Percentiles rank a stretch among this genome's conserved stretches.
phyloP scores from a whole-genome alignment of 1,140 invertebrate genomes.

The Neuroterus valhalla region DNA sequence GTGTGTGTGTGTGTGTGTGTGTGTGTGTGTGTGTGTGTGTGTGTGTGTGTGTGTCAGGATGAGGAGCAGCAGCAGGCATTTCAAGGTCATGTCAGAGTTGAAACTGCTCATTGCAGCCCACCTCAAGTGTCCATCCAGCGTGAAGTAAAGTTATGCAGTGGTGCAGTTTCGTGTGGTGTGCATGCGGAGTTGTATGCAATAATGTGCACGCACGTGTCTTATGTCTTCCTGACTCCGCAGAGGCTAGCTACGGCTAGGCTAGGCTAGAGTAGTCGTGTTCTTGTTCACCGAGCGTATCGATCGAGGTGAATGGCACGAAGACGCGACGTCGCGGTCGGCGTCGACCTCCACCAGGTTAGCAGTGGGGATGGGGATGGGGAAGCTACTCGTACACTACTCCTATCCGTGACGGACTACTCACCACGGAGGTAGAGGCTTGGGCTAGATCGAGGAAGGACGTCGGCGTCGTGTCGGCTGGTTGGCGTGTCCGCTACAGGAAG shows the following conservation, averaged over 20 bases:
- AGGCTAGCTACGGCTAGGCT: background rate
- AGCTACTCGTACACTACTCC: too few species aligned
- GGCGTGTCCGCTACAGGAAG: conserved; percentile 8
- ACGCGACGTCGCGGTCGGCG: conserved; percentile 52
- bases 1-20: too few species aligned
- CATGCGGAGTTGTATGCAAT: too few species aligned
- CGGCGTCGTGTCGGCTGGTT: background rate
- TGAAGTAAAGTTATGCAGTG: too few species aligned
- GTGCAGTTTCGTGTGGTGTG: too few species aligned
- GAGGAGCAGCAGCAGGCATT: too few species aligned
- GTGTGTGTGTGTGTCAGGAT: too few species aligned
- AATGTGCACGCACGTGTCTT: background rate
- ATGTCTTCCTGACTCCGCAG: conserved; percentile 43
- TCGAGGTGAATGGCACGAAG: conserved; percentile 72
- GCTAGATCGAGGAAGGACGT: conserved; percentile 24
- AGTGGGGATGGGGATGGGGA: background rate
- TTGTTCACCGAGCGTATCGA: conserved; percentile 63
- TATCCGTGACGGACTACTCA: background rate
- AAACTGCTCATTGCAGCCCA: too few species aligned
- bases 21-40: too few species aligned
- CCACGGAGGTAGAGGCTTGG: conserved; percentile 32
- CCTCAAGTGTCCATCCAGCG: too few species aligned
- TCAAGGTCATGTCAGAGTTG: too few species aligned
- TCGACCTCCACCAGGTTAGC: conserved; percentile 42
- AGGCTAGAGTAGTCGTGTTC: conserved; percentile 35